These are phyloP conservation scores for Candoia aspera DNA, from an alignment of 2,113 vertebrate genomes.

Conservation along the genomic window DNA sequence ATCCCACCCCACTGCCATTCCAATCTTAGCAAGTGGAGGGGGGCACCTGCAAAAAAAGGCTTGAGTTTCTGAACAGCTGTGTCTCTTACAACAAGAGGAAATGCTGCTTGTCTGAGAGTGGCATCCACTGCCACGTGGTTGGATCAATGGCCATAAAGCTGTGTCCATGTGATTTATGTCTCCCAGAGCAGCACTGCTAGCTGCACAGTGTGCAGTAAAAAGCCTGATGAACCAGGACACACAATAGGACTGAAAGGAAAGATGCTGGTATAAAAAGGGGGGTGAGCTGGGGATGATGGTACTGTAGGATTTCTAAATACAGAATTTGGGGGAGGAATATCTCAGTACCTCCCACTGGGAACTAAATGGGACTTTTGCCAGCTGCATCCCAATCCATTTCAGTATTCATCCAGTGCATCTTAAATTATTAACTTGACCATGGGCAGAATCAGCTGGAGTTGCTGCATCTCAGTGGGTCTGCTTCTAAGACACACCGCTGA, in stretches of 20 bases:
- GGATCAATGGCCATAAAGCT: slow-evolving; percentile 40
- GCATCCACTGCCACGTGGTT: slow-evolving; percentile 17
- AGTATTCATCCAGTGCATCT: slow-evolving; percentile 66
- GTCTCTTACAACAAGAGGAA: slow-evolving; percentile 19
- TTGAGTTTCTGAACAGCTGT: slow-evolving; percentile 22
- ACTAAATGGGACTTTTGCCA: slow-evolving; percentile 51
- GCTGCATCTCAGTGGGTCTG: slow-evolving; percentile 64
- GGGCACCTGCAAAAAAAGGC: background rate
- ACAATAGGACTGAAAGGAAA: background rate
- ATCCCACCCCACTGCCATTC: background rate
- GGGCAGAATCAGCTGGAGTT: slow-evolving; percentile 70
- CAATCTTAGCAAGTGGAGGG: background rate
- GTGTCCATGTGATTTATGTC: slow-evolving; percentile 24
- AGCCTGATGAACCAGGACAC: slow-evolving; percentile 5
- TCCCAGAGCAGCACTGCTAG: slow-evolving; percentile 18
- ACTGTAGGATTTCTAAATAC: background rate
- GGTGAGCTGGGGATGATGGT: background rate
- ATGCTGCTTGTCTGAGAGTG: slow-evolving; percentile 5
- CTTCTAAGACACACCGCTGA: background rate
- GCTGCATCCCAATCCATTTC: slow-evolving; percentile 63
- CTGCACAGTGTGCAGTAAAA: slow-evolving; percentile 18
- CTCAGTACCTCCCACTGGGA: background rate
- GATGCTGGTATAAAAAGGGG: background rate
- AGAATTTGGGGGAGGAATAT: background rate
- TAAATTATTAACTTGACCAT: slow-evolving; percentile 70